A percentile compares a stretch with the other conserved stretches of the same genome.
Evolutionary conservation across 2,113 vertebrate species (phyloP).

Genomic region (Turdus rufiventris): DNA sequence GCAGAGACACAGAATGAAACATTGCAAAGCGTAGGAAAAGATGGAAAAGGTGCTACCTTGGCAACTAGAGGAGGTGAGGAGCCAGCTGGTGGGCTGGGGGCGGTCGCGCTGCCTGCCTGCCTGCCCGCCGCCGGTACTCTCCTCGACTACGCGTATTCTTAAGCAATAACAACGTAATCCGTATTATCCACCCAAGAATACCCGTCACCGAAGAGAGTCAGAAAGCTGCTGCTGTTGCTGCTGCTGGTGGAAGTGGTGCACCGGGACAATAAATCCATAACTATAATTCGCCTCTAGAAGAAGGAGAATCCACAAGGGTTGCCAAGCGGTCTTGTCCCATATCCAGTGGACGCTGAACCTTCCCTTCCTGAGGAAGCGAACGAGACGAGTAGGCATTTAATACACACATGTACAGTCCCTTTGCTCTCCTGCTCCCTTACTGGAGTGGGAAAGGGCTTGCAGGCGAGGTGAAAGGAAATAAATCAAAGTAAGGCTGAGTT

Average conservation of each 20-base stretch:
- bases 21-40: slow-evolving; percentile 55
- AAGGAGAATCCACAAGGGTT: slow-evolving; percentile 76
- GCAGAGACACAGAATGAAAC: slow-evolving; percentile 43
- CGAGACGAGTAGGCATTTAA: slow-evolving; percentile 67
- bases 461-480: slow-evolving; percentile 27
- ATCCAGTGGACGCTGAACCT: slow-evolving; percentile 70
- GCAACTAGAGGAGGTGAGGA: slow-evolving; percentile 72
- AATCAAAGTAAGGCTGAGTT: slow-evolving; percentile 54
- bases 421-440: background rate
- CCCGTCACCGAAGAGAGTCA: slow-evolving; percentile 99
- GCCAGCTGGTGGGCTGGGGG: slow-evolving; percentile 72
- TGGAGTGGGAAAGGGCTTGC: slow-evolving; percentile 10
- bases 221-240: slow-evolving; percentile 69
- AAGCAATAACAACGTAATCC: slow-evolving; percentile 99
- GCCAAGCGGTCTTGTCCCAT: slow-evolving; percentile 63
- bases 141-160: slow-evolving; percentile 99
- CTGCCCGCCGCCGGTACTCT: slow-evolving; percentile 95
- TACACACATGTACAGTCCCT: background rate
- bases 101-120: slow-evolving; percentile 71
- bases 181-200: slow-evolving; percentile 99
- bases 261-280: slow-evolving; percentile 83
- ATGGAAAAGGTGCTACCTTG: slow-evolving; percentile 80
- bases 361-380: slow-evolving; percentile 73
- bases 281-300: slow-evolving; percentile 72
- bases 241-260: slow-evolving; percentile 61